Evolutionary conservation across 1,140 invertebrate species (phyloP), one percentile per base, ranked within the genome.

Genomic region (Meloidogyne exigua): DNA sequence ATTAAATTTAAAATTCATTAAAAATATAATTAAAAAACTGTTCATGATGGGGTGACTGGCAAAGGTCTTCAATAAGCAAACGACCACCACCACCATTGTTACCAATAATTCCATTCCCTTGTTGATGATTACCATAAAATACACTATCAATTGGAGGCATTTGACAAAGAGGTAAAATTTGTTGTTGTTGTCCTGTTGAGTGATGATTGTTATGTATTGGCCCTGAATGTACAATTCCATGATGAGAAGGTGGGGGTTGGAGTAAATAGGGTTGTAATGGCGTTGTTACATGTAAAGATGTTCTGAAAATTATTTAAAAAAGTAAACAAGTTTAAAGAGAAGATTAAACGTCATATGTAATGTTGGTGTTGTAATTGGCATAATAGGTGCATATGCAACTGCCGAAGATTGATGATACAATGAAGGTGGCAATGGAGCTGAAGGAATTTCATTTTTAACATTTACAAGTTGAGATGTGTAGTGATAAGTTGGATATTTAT

Each of bases 131-230:
- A 23, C 36, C 39, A 67, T 79, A 79, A 67, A 79, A 79, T n/a
- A 78, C 76, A 36, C 76, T 28, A 65, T 84, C 81, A 39, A 82
- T 84, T 13, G 82, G 73, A n/a, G 81, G 81, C 18, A 84, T 36
- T 42, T 80, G 79, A 32, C 81, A 82, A 25, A 82, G 21, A 15
- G 81, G 81, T 57, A 82, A 36, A n/a, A 81, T 28, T 26, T 80
- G 79, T 39, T 82, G 68, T 12, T 71, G 63, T 69, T 3, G 72
- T 13, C n/a, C n/a, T 44, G 13, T 4, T 28, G 39, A 68, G 26
- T 76, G 32, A 5, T 75, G 64, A 25, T 18, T 44, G 36, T 42
- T 75, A 12, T 18, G 2, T 12, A 36, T 42, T n/a, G 18, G 69
- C 3, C 21, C 26, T 10, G 39, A 32, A 32, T 72, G 44, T 72